Evolutionary conservation across 37 sponge, comb jelly and placozoan species (phyloP).

Genomic region (Spongia lamella): DNA sequence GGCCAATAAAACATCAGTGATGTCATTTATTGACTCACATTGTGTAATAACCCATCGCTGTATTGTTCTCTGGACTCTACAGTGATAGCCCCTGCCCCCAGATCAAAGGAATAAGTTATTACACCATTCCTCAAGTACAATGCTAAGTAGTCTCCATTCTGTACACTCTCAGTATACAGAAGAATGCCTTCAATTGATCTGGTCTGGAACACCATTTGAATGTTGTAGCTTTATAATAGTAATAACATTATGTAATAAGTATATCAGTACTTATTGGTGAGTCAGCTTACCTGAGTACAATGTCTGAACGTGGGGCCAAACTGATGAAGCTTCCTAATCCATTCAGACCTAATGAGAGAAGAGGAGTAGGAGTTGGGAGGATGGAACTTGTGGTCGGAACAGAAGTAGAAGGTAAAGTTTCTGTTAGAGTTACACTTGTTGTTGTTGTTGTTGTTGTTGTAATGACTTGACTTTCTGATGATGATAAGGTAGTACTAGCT

Average conservation of each 20-base stretch:
- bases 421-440: no score
- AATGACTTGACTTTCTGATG: no score
- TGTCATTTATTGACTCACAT: slow-evolving; percentile 1
- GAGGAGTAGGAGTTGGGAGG: slow-evolving; percentile 16
- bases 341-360: neutral
- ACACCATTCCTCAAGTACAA: slow-evolving; percentile 47
- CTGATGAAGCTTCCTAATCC: slow-evolving; percentile 36
- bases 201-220: slow-evolving; percentile 51
- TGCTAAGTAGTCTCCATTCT: slow-evolving; percentile 40
- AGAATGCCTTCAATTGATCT: slow-evolving; percentile 45
- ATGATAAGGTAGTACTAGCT: no score
- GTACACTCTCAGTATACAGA: slow-evolving; percentile 42
- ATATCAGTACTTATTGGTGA: no score
- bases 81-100: slow-evolving; percentile 37
- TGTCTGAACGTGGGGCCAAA: neutral
- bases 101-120: slow-evolving; percentile 48
- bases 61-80: slow-evolving; percentile 25
- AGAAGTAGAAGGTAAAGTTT: no score
- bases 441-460: no score
- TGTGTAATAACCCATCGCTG: slow-evolving; percentile 43
- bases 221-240: slow-evolving; percentile 19
- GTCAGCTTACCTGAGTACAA: no score
- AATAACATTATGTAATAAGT: no score
- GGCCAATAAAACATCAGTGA: no score
- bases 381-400: slow-evolving; percentile 11